Evolutionary conservation across 2,797 vertebrate species (phyloP).

Genomic region (Harpagifer antarcticus): DNA sequence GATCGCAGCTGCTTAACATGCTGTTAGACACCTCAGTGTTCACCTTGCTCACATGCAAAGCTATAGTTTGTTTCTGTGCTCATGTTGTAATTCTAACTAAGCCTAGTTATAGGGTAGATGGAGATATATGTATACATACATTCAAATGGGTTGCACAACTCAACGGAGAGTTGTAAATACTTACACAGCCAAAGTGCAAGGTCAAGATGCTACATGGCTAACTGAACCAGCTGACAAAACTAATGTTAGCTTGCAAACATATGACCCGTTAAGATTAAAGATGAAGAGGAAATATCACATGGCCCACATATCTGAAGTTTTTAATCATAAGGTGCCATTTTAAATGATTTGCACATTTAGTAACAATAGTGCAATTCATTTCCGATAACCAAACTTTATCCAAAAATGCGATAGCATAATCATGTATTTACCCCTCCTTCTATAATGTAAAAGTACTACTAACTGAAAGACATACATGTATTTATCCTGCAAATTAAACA

Average conservation of each 20-base stretch:
- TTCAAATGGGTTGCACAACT: neutral
- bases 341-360: no score
- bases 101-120: neutral
- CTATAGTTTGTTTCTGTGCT: slow-evolving; percentile 9
- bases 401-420: neutral
- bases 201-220: no score
- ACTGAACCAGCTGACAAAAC: neutral
- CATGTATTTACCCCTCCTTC: neutral
- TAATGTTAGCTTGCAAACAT: neutral
- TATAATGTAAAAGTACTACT: neutral
- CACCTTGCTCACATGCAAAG: slow-evolving; percentile 9
- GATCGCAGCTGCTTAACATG: slow-evolving; percentile 16
- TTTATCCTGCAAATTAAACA: neutral
- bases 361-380: no score
- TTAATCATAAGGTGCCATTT: neutral
- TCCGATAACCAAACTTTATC: neutral
- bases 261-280: neutral
- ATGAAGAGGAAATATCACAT: neutral
- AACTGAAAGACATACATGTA: neutral
- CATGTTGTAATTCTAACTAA: neutral
- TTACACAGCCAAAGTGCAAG: no score
- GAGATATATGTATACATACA: neutral
- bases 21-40: slow-evolving; percentile 16
- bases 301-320: neutral
- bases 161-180: no score